Evolutionary conservation across 1,140 invertebrate genomes (phyloP), one percentile per base, ranked within the genome.

Genomic region (Bacillus rossius): DNA sequence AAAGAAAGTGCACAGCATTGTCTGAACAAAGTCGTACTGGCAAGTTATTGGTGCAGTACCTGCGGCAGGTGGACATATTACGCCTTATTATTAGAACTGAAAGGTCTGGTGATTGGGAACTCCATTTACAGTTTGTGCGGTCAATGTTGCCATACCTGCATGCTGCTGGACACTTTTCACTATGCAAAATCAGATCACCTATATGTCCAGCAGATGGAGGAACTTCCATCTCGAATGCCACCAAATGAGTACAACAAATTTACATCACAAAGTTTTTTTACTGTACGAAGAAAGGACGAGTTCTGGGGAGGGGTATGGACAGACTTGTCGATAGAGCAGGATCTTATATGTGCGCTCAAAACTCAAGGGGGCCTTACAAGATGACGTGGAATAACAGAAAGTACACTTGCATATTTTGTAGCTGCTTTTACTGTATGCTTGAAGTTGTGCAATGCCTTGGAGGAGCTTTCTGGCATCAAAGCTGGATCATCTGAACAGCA

Each of bases 61-160:
- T 70, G 66, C 19, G 49, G 22, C 71, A 71, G 71, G 66, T 70
- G 19, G 67, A 66, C 5, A 61, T 70, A 60, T 62, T 58, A 8
- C 70, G 68, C 51, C 60, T 71, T 48, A 71, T 71, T 59, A 20
- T 73, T 57, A 62, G 58, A 67, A 67, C 69, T 62, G 71, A 74
- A 59, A 54, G 69, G 55, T 68, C 68, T 61, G 71, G 70, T 23
- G 62, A 75, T 67, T 75, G 71, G 73, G 43, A 71, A 63, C 64
- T 66, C 50, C 72, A 75, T 67, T 66, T 74, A 38, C 66, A 69
- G 43, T 16, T 58, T 45, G 57, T 73, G 23, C 25, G 72, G 63
- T 61, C 63, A 64, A 78, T 78, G 73, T 62, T 77, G 34, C 74
- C 72, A 54, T 75, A 71, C 61, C 73, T 77, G 58, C 72, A 75